These are phyloP conservation scores for Euphydryas editha DNA, from an alignment of 2,888 invertebrate genomes.

Conservation along the genomic window DNA sequence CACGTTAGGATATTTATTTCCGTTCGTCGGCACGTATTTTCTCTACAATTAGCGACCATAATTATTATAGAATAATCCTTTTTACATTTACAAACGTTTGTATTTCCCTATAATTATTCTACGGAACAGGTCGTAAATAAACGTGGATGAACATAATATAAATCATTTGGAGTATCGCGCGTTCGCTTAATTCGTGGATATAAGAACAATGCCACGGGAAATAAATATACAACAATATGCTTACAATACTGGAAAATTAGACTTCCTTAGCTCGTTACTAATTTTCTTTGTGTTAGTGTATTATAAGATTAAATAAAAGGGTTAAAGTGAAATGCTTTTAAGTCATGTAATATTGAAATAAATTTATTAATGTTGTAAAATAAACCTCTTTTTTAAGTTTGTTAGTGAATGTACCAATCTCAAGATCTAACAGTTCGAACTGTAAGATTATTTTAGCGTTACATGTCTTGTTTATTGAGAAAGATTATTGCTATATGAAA, in stretches of 20 bases:
- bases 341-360: neutral
- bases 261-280: constrained; percentile 34
- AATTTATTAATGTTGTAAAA: neutral
- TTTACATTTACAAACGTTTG: constrained; percentile 77
- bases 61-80: constrained; percentile 61
- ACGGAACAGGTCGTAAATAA: constrained; percentile 78
- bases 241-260: constrained; percentile 57
- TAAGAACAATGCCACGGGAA: constrained; percentile 78
- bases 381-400: too few relatives aligned
- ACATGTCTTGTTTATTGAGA: too few relatives aligned
- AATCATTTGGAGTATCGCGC: constrained; percentile 73
- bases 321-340: neutral
- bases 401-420: too few relatives aligned
- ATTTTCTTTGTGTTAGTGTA: constrained; percentile 3
- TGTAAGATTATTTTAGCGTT: too few relatives aligned
- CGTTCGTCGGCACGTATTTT: constrained; percentile 45
- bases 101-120: constrained; percentile 77
- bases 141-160: constrained; percentile 79
- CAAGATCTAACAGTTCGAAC: too few relatives aligned
- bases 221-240: constrained; percentile 66
- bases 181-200: constrained; percentile 78
- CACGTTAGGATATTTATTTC: constrained; percentile 8
- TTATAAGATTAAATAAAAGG: neutral
- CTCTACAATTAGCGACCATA: constrained; percentile 63
- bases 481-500: too few relatives aligned